Evolutionary conservation across 2,797 vertebrate species (phyloP), one percentile per base, ranked within the genome.

Genomic region (Sebastiscus albofasciatus): DNA sequence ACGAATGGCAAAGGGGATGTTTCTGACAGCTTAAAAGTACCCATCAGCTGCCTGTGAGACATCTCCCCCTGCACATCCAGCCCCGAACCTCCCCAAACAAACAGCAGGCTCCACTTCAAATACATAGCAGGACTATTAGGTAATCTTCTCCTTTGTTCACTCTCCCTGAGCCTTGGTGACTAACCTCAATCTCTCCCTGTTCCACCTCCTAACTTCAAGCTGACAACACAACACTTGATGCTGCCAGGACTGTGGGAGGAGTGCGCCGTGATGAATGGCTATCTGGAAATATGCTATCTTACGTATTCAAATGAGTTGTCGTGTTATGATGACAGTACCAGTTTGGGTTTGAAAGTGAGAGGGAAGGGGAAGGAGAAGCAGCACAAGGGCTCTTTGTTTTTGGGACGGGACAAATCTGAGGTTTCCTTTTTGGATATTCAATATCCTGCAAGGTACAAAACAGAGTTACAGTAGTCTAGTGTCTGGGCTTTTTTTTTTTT

Each of bases 81-180:
- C 86, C 71, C 92, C 84, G 91, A 90, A 46, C 93, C 91, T 95
- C 91, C 94, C 95, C 94, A 97, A 97, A 97, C 95, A 97, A 97
- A 97, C 92, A 96, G 91, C 93, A 95, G 94, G 93, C 95, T 95
- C 85, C 88, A 94, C 96, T 97, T 98, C 96, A 97, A 96, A 96
- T 95, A 91, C 96, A 96, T 97, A 97, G 94, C 96, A 95, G 95
- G 94, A 96, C 94, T 96, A 95, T 97, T 96, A 97, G 96, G 94
- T 96, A 97, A 97, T 97, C 95, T 82, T 96, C 94, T 94, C 94
- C 92, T 96, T 95, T 95, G 93, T 95, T 94, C 90, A 88, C 93
- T 91, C 93, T 94, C 92, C 75, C 91, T 85, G 80, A 92, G 90
- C 90, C 85, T 91, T 27, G 68, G 89, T 93, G 93, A 93, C 92